These are phyloP conservation scores for Busseola fusca DNA, from an alignment of 2,888 invertebrate species.

Conservation along the genomic window DNA sequence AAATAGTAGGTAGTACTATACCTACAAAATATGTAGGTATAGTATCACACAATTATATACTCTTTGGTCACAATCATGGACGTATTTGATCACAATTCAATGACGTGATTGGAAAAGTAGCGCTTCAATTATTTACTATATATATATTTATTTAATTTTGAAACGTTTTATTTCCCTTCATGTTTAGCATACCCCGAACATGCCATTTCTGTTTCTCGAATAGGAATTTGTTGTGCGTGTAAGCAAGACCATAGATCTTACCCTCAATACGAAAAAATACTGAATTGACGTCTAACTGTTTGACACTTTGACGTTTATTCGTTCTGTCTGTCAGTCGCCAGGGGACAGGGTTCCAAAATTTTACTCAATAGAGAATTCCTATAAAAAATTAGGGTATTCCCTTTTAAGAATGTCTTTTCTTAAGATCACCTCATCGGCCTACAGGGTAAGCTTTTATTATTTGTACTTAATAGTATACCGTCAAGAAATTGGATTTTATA, in stretches of 20 bases:
- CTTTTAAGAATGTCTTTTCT: conserved; percentile 79
- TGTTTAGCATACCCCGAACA: not conserved
- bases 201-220: not conserved
- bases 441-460: conserved; percentile 75
- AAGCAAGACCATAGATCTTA: not conserved
- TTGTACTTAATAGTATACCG: conserved; percentile 26
- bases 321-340: conserved; percentile 61
- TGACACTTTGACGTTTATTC: conserved; percentile 32
- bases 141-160: no score
- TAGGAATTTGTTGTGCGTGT: not conserved
- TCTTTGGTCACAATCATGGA: no score
- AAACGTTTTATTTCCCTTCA: not conserved
- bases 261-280: not conserved
- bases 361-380: conserved; percentile 54
- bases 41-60: no score
- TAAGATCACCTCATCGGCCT: conserved; percentile 80
- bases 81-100: no score
- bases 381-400: conserved; percentile 54
- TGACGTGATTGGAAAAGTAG: not conserved
- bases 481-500: conserved; percentile 24
- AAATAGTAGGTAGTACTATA: no score
- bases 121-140: not conserved
- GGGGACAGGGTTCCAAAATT: conserved; percentile 67
- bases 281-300: conserved; percentile 4
- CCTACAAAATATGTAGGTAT: no score